Percentiles rank a stretch among this genome's conserved stretches.
Conservation (phyloP, 2,113 vertebrate species). For the Hipposideros armiger region DNA sequence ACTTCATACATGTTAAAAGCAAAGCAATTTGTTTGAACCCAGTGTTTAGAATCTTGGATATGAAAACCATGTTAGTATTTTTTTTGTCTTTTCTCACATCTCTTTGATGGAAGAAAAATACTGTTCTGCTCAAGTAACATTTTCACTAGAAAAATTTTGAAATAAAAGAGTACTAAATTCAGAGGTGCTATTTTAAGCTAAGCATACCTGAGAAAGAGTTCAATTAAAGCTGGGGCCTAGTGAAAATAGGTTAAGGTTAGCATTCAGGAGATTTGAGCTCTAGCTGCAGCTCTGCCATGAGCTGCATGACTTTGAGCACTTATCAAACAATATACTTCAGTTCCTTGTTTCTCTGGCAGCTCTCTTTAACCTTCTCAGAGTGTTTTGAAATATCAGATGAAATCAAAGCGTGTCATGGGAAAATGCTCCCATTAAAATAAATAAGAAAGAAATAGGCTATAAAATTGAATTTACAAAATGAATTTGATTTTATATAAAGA, state of each 20-base stretch:
- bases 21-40: background rate
- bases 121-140: background rate
- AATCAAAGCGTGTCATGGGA: background rate
- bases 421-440: background rate
- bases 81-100: too few species aligned
- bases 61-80: background rate
- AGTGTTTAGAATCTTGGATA: background rate
- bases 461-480: background rate
- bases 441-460: background rate
- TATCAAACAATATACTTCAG: background rate
- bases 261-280: background rate
- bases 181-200: background rate
- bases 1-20: background rate
- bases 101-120: background rate
- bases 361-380: background rate
- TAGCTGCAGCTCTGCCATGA: background rate
- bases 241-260: background rate
- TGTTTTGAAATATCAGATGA: background rate
- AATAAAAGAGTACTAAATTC: background rate
- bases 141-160: background rate
- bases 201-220: background rate
- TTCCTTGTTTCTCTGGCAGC: background rate
- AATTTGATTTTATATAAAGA: conserved; percentile 18
- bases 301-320: background rate
- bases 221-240: background rate